These are phyloP conservation scores for Dusona sp. DNA, from an alignment of 2,888 invertebrate species.

Conservation along the genomic window DNA sequence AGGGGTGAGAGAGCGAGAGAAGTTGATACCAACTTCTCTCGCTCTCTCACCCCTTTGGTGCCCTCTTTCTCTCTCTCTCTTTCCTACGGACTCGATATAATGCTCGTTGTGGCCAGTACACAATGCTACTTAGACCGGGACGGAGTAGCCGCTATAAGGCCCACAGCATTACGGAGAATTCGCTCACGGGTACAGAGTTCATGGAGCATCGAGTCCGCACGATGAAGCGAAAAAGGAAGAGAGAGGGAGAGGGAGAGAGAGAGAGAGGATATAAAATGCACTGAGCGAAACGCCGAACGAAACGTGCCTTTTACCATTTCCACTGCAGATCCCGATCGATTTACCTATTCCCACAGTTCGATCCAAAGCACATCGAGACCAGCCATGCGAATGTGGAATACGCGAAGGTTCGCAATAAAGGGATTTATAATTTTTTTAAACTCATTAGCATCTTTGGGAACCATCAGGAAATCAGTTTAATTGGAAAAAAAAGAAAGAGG, in stretches of 20 bases:
- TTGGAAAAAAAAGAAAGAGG: not conserved
- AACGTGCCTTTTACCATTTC: constrained; percentile 50
- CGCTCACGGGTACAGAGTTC: constrained; percentile 68
- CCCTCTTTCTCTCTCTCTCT: constrained; percentile 65
- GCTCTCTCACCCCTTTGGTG: constrained; percentile 42
- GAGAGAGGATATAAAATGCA: constrained; percentile 19
- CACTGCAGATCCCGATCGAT: constrained; percentile 52
- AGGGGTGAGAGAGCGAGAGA: too few relatives aligned
- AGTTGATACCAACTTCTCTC: constrained; percentile 26
- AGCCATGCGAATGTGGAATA: not conserved
- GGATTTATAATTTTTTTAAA: not conserved
- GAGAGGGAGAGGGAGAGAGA: constrained; percentile 13
- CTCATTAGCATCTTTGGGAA: not conserved
- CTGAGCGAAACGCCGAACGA: constrained; percentile 32
- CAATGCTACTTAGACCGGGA: constrained; percentile 62
- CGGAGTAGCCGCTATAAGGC: constrained; percentile 46
- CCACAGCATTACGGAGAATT: constrained; percentile 65
- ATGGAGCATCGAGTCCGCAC: constrained; percentile 45
- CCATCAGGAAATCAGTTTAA: not conserved
- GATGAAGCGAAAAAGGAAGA: constrained; percentile 14
- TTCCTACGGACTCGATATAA: constrained; percentile 21
- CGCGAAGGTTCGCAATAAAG: not conserved
- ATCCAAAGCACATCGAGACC: constrained; percentile 19
- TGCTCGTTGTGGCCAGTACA: constrained; percentile 43
- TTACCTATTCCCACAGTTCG: constrained; percentile 60